Base-by-base conservation (phyloP, 2,113 vertebrate species). In the Hipposideros armiger region DNA sequence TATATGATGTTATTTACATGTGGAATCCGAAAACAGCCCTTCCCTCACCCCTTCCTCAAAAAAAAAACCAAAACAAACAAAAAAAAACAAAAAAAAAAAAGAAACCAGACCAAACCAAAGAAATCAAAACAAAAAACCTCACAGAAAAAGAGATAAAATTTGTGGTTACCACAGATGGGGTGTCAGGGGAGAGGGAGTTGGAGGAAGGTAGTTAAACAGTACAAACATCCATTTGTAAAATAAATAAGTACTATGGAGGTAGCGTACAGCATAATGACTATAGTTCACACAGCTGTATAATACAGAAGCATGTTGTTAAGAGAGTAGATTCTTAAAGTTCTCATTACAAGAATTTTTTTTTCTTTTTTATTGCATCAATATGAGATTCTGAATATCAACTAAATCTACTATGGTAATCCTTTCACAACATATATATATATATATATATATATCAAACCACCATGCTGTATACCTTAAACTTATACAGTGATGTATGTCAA, bases 171-270 rank as follows among this genome's bases (percentile, higher is more conserved):
- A 60, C 15, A 40, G 19, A 2, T 30, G 4, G 36, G 3, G 5
- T 26, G 17, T 45, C 5, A 16, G 52, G 17, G 4, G 3, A n/a
- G 32, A 5, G 5, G 7, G 8, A 5, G 20, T 8, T 24, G 16
- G 54, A 70, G 10, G 5, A 69, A 78, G 40, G 64, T 58, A 26
- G 9, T 90, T 69, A 69, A 90, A 80, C 45, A 11, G 50, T 24
- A 78, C 52, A 87, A 7, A 69, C 26, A 69, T 60, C 22, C 22
- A 87, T 17, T 78, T 93, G 78, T 3, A 69, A 22, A 22, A 36
- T 26, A 36, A 58, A 28, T 17, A 60, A 40, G 40, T 24, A 78
- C 52, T 40, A 60, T 11, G 6, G 54, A 40, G 69, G 36, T 40
- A 70, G 70, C 11, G 5, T 17, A 40, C 11, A 22, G 58, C 13